These are phyloP conservation scores for Sebastes hubbsi DNA, from an alignment of 2,797 vertebrate genomes.

Conservation along the genomic window DNA sequence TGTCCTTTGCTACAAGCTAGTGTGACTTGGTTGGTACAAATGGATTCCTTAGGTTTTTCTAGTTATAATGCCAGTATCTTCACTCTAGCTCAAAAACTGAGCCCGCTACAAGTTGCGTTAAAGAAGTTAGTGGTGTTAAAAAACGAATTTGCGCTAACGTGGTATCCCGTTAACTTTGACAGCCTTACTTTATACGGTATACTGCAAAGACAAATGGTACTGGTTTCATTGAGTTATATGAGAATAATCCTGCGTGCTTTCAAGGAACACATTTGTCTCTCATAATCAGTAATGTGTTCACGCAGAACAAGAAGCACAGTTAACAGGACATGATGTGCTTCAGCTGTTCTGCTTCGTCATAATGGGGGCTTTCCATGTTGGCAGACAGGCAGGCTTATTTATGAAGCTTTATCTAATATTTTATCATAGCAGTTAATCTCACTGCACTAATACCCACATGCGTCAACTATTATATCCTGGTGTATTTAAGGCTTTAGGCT, in stretches of 20 bases:
- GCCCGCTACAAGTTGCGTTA: too few species aligned
- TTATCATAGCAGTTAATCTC: conserved; percentile 60
- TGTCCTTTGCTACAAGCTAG: too few species aligned
- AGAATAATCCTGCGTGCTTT: not conserved
- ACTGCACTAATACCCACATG: conserved; percentile 54
- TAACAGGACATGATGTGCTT: conserved; percentile 36
- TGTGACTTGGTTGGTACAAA: too few species aligned
- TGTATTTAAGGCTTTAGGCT: conserved; percentile 35
- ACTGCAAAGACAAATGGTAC: not conserved
- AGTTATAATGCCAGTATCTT: too few species aligned
- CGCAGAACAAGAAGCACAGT: conserved; percentile 5
- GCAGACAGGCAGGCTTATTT: conserved; percentile 33
- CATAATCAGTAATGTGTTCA: conserved; percentile 15
- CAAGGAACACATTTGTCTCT: conserved; percentile 32
- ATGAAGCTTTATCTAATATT: conserved; percentile 58
- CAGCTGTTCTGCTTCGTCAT: conserved; percentile 26
- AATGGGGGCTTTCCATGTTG: conserved; percentile 29
- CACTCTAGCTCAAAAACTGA: too few species aligned
- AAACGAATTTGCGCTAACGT: too few species aligned
- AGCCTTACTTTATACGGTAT: too few species aligned
- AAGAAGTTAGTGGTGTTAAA: too few species aligned
- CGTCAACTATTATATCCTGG: conserved; percentile 39
- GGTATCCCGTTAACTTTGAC: too few species aligned
- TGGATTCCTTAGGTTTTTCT: too few species aligned
- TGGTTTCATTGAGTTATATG: not conserved